Evolutionary conservation across 2,888 invertebrate genomes (phyloP).

Genomic region (Adelphocoris suturalis): DNA sequence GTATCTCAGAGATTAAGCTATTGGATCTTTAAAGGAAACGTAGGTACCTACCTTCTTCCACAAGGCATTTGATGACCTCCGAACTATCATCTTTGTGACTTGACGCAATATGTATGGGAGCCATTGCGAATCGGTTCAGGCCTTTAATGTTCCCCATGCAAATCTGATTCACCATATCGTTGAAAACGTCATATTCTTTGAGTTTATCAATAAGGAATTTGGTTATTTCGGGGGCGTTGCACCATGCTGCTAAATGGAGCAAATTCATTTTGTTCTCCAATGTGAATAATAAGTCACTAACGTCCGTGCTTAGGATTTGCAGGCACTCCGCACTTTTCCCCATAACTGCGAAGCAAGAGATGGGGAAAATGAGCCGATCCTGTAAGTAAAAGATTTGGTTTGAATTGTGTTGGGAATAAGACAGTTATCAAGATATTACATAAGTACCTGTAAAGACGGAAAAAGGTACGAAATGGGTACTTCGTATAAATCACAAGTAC

Average conservation of each 20-base stretch:
- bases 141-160: constrained; percentile 77
- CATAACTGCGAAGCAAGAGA: constrained; percentile 81
- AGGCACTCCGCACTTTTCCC: constrained; percentile 80
- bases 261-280: constrained; percentile 81
- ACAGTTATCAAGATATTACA: no score
- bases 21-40: no score
- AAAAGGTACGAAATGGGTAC: no score
- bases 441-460: no score
- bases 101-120: constrained; percentile 81
- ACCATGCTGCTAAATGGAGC: constrained; percentile 82
- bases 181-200: not conserved
- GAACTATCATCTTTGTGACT: constrained; percentile 76
- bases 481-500: no score
- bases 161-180: constrained; percentile 73
- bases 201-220: constrained; percentile 79
- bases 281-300: constrained; percentile 79
- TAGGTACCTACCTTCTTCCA: constrained; percentile 77
- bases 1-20: no score
- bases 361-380: constrained; percentile 75
- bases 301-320: constrained; percentile 79
- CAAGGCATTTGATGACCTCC: constrained; percentile 80
- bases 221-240: constrained; percentile 81
- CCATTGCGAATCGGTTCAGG: constrained; percentile 81
- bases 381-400: no score
- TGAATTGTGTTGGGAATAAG: no score